phyloP scores from a whole-genome alignment of 2,888 invertebrate species.

The Tiliacea aurago region DNA sequence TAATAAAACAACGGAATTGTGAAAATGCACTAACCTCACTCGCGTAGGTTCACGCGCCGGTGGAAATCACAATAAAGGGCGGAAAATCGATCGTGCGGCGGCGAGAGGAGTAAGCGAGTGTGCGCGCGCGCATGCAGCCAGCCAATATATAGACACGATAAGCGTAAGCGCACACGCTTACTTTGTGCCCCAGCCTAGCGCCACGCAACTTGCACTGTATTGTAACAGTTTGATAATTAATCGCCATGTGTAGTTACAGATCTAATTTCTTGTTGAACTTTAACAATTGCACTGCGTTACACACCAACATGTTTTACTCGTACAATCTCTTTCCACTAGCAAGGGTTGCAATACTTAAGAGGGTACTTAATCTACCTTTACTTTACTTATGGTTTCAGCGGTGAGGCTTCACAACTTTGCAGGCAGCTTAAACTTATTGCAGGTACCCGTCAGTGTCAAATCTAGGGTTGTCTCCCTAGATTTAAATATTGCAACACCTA shows the following conservation, averaged over 20 bases:
- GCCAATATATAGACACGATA: constrained; percentile 86
- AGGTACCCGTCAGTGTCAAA: background rate
- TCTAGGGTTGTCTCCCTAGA: background rate
- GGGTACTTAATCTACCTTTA: too few relatives aligned
- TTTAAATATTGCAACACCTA: background rate
- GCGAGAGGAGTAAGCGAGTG: constrained; percentile 82
- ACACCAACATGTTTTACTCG: constrained; percentile 13
- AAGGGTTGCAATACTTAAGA: constrained; percentile 14
- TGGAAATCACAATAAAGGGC: constrained; percentile 79
- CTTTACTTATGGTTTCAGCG: too few relatives aligned
- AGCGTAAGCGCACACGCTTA: constrained; percentile 78
- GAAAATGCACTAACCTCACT: constrained; percentile 85
- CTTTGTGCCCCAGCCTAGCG: constrained; percentile 68
- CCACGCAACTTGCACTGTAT: constrained; percentile 50
- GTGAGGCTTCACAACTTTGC: background rate
- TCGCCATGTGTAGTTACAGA: constrained; percentile 13
- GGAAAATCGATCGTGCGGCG: constrained; percentile 82
- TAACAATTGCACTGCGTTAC: constrained; percentile 23
- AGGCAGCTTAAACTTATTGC: background rate
- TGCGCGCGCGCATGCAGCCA: constrained; percentile 84
- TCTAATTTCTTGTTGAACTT: constrained; percentile 34
- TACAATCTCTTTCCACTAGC: constrained; percentile 29
- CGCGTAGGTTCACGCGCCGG: constrained; percentile 84
- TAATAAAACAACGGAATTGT: constrained; percentile 61
- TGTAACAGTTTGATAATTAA: constrained; percentile 50